phyloP scores from a whole-genome alignment of 1,140 invertebrate species.

The Zaprionus ghesquierei region DNA sequence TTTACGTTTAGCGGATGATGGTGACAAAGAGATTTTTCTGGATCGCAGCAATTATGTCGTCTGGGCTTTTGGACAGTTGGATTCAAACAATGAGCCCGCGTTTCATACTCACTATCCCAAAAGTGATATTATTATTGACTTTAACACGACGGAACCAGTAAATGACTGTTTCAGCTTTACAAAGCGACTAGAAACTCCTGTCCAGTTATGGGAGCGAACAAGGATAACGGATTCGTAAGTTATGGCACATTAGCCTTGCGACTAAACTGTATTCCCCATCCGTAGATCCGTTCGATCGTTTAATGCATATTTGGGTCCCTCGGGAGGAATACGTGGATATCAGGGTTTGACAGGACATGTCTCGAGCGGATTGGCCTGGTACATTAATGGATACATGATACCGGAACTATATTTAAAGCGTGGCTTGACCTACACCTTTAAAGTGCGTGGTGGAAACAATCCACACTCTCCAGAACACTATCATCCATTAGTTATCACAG shows the following conservation, averaged over 20 bases:
- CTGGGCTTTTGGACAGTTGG: conserved; percentile 93
- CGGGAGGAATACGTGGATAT: conserved; percentile 90
- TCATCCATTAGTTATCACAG: conserved; percentile 96
- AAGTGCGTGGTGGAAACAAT: conserved; percentile 93
- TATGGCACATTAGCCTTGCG: too few relatives aligned
- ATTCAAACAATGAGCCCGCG: conserved; percentile 90
- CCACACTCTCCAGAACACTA: conserved; percentile 93
- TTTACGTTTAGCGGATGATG: conserved; percentile 85
- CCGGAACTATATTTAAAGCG: conserved; percentile 94
- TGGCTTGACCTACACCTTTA: conserved; percentile 92
- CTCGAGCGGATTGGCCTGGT: conserved; percentile 83
- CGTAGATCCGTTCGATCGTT: conserved; percentile 87
- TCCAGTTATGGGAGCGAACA: conserved; percentile 89
- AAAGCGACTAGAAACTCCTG: conserved; percentile 76
- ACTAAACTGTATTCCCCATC: not conserved
- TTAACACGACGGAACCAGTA: conserved; percentile 86
- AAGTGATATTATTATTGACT: conserved; percentile 86
- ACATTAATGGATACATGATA: conserved; percentile 90
- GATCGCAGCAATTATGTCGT: conserved; percentile 88
- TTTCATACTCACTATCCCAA: conserved; percentile 93
- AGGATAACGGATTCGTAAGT: conserved; percentile 89
- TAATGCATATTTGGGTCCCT: conserved; percentile 90
- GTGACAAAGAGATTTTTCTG: conserved; percentile 89
- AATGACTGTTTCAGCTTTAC: conserved; percentile 90
- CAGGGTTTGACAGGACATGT: conserved; percentile 87